Evolutionary conservation across 1,140 invertebrate genomes (phyloP), one percentile per base, ranked within the genome.

Genomic region (Bombus terrestris): DNA sequence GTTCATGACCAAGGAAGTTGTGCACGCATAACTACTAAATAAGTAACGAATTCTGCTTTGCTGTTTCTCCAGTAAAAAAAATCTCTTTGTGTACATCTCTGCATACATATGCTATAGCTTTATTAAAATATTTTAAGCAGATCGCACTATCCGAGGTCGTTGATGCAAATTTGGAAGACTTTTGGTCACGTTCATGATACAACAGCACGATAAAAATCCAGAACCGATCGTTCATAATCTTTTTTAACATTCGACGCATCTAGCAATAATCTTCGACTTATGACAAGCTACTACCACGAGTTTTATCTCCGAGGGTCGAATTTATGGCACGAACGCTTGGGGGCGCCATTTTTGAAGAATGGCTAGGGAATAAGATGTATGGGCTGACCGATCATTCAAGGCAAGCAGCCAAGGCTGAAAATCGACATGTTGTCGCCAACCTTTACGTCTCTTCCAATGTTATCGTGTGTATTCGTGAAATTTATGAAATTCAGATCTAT

Each of bases 1-100:
- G 53, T 25, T 62, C 39, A 3, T 41, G 37, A 66, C 66, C 39
- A 71, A 71, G 9, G 25, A 47, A 84, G 53, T 84, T 43, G 25
- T 32, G 15, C 76, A 37, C 57, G 72, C 32, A 28, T 68, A 79
- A 84, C 71, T 72, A 53, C 47, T 47, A 59, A 79, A 79, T 62
- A 43, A 84, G 39, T 39, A 68, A 71, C 74, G 76, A 80, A 32
- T 79, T 79, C 39, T 62, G n/a, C 69, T 57, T 57, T 37, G 12
- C 22, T 15, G 43, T 25, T 35, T n/a, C 8, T 25, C 8, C 59
- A 25, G 5, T 18, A 12, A 5, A 9, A 9, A 64, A 25, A 12
- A 78, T 37, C 77, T 35, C 8, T 71, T 35, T 32, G 1, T 37
- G 10, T 32, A 28, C 28, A 9, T 47, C 15, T n/a, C 15, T 22